Conservation (phyloP, 2,888 invertebrate species). For the Alentia gelatinosa region DNA sequence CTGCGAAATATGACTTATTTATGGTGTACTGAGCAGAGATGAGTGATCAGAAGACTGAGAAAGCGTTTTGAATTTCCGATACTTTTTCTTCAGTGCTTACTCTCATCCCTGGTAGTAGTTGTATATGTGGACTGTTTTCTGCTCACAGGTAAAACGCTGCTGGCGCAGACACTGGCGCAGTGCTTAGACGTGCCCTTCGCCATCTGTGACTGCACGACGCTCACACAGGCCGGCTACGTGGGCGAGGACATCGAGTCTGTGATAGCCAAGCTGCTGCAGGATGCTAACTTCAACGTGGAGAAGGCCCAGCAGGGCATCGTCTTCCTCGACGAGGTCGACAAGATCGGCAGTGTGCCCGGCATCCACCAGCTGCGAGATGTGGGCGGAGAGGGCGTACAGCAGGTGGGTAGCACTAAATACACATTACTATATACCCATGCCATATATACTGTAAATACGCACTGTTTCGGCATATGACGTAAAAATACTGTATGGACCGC, state of each 20-base stretch:
- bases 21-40: too few species aligned
- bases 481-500: too few species aligned
- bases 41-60: too few species aligned
- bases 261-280: constrained; percentile 95
- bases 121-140: too few species aligned
- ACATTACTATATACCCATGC: too few species aligned
- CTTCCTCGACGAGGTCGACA: constrained; percentile 99
- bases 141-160: constrained; percentile 92
- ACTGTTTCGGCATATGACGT: too few species aligned
- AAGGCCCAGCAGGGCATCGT: constrained; percentile 99
- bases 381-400: constrained; percentile 98
- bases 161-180: constrained; percentile 98
- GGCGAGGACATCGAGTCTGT: constrained; percentile 99
- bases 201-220: constrained; percentile 93
- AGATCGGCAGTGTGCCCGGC: constrained; percentile 98
- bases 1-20: too few species aligned
- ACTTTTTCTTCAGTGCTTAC: too few species aligned
- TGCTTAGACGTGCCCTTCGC: constrained; percentile 99
- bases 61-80: too few species aligned
- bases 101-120: too few species aligned
- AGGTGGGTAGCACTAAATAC: constrained; percentile 75
- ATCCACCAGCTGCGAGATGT: constrained; percentile 96
- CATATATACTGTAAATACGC: too few species aligned
- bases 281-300: constrained; percentile 98
- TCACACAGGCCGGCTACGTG: constrained; percentile 88